Base-by-base conservation (phyloP, 2,888 invertebrate species). In the Noctua fimbriata region DNA sequence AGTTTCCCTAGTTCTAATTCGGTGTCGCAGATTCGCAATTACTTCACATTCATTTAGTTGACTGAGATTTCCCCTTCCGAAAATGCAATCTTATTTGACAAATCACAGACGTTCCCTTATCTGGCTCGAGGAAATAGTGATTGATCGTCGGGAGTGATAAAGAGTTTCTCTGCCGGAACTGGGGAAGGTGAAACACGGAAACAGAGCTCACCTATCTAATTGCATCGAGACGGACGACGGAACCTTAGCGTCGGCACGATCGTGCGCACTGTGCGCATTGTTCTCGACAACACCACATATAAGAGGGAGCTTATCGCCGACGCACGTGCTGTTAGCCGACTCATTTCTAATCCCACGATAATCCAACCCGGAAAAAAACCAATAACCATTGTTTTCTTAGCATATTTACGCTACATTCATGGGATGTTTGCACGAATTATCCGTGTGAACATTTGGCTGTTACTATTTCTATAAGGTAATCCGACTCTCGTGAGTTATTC, bases 341-440 rank as follows among this genome's bases (percentile, higher is more conserved):
- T 92, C 89, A 85, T 72, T 87, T 91, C 91, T 95, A 95, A 96
- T 95, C 94, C 93, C 91, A 91, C 92, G 91, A 90, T 96, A 95
- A 96, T 95, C 96, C 94, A 82, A 94, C 94, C 94, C 94, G 95
- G 95, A 95, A 96, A 95, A 41, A 95, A 94, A 92, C 93, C 94
- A 94, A 94, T 94, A 94, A 90, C 93, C 94, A 95, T 94, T 96
- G 95, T 96, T 95, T 93, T 94, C 90, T 91, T 90, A 94, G 92
- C 89, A 92, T 94, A 94, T 95, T 94, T 94, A 92, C 93, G 89
- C 90, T 91, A 92, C 91, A 92, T 91, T 93, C 92, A 91, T 89
- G 90, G 90, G 89, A 88, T 95, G 94, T 96, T 95, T 96, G 94
- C 93, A 89, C 92, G 91, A 92, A 92, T 94, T 95, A 95, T 94